Base-by-base conservation (phyloP, 2,888 invertebrate species). In the Aphodius granarius region DNA sequence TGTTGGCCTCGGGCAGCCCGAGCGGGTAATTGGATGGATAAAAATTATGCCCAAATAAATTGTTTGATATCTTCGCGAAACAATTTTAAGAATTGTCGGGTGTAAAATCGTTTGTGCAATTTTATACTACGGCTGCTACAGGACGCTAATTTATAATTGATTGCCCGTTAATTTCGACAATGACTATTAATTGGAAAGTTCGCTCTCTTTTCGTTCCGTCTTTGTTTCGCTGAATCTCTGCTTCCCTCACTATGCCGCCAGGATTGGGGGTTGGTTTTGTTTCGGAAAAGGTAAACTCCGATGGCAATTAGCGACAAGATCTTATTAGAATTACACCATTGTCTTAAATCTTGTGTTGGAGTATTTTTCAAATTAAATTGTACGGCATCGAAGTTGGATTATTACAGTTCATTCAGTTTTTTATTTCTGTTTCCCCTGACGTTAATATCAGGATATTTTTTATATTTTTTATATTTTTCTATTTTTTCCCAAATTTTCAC, bases 21-120 rank as follows among this genome's bases (percentile, higher is more conserved):
- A n/a, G 18, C 20, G 84, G 84, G 85, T 86, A 86, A 86, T 86
- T 86, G 86, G 86, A 86, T 83, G 86, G 84, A 84, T 85, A 86
- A 86, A 86, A 85, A 86, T 85, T 85, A 86, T 83, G 81, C 81
- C 80, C 79, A 79, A 79, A 79, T 81, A 81, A 81, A 81, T 81
- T 80, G 78, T 79, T 79, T 77, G 79, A 79, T 79, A 80, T 79
- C 79, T 78, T 79, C 68, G 20, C 21, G 78, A 76, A 78, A 78
- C 78, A 77, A 76, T 79, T 78, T 80, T 78, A 80, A 80, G 80
- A 79, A 80, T 79, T 79, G 78, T 78, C 77, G 72, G 76, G 79
- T 80, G 80, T 77, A 76, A 80, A 80, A 80, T 79, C 79, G 78
- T 79, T 78, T 79, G 78, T 77, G 72, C 78, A 78, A 74, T 78